Conservation (phyloP, 2,888 invertebrate species). For the Drosophila limbata region DNA sequence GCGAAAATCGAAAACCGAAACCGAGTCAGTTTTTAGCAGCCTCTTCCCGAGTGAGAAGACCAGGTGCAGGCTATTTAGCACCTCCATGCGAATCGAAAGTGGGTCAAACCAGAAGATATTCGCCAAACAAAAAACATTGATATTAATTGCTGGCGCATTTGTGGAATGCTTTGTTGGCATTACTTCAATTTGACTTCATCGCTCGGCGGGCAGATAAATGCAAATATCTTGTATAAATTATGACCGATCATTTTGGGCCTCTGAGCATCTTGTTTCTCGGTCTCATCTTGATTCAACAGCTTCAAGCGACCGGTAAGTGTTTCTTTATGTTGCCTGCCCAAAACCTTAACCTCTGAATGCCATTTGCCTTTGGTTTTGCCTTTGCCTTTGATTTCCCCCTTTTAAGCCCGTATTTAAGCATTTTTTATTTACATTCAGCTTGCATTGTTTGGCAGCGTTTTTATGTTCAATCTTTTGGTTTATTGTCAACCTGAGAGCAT, state of each 20-base stretch:
- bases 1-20: not conserved
- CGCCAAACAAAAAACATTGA: slow-evolving; percentile 43
- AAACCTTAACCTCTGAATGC: slow-evolving; percentile 57
- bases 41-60: slow-evolving; percentile 4
- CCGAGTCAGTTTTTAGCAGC: slow-evolving; percentile 14
- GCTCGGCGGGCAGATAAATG: slow-evolving; percentile 59
- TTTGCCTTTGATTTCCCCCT: slow-evolving; percentile 28
- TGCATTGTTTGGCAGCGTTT: slow-evolving; percentile 62
- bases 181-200: slow-evolving; percentile 75
- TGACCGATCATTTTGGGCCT: slow-evolving; percentile 43
- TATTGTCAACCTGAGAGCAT: slow-evolving; percentile 42
- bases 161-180: slow-evolving; percentile 43
- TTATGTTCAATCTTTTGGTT: slow-evolving; percentile 55
- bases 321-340: slow-evolving; percentile 37
- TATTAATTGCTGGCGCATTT: slow-evolving; percentile 69
- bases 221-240: slow-evolving; percentile 77
- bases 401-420: slow-evolving; percentile 44
- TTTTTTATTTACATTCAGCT: slow-evolving; percentile 43
- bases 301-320: slow-evolving; percentile 38
- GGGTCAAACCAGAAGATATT: slow-evolving; percentile 53
- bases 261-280: slow-evolving; percentile 21
- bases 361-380: not conserved
- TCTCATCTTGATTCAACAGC: slow-evolving; percentile 8
- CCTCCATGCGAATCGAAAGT: slow-evolving; percentile 65
- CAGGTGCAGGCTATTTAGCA: slow-evolving; percentile 57